Percentiles rank a stretch among this genome's conserved stretches.
These are phyloP conservation scores for Zoanthus sansibaricus DNA, from an alignment of 92 coral and sea anemone species.

Conservation along the genomic window DNA sequence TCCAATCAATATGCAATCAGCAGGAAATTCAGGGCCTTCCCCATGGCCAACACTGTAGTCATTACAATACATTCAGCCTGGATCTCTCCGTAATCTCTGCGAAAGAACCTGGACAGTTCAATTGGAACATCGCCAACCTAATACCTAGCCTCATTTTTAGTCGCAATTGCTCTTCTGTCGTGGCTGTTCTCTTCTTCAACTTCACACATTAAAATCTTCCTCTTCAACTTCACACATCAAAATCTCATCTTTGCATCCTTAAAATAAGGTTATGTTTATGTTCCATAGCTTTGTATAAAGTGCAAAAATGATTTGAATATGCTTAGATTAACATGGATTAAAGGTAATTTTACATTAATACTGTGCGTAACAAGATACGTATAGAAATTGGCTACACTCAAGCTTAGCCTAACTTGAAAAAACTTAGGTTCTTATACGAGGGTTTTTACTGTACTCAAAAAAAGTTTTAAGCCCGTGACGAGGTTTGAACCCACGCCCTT, in stretches of 20 bases:
- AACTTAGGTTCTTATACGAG: not conserved
- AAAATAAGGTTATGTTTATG: no score
- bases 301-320: no score
- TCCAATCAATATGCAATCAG: not conserved
- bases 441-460: not conserved
- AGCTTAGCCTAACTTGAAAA: no score
- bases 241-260: not conserved
- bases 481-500: no score
- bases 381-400: no score
- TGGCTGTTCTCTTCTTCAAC: conserved; percentile 51
- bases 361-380: no score
- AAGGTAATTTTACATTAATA: no score
- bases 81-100: conserved; percentile 29
- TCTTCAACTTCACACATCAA: conserved; percentile 49
- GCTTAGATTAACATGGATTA: no score
- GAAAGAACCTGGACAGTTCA: conserved; percentile 27
- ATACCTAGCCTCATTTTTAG: conserved; percentile 26
- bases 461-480: no score
- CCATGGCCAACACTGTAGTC: conserved; percentile 35
- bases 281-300: no score
- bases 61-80: conserved; percentile 53
- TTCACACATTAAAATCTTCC: conserved; percentile 34
- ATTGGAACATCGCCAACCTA: conserved; percentile 46
- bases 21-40: not conserved
- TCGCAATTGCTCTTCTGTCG: conserved; percentile 50